Percentiles rank a stretch among this genome's conserved stretches.
Evolutionary conservation across 2,888 invertebrate species (phyloP).

Genomic region (Phortica okadai): DNA sequence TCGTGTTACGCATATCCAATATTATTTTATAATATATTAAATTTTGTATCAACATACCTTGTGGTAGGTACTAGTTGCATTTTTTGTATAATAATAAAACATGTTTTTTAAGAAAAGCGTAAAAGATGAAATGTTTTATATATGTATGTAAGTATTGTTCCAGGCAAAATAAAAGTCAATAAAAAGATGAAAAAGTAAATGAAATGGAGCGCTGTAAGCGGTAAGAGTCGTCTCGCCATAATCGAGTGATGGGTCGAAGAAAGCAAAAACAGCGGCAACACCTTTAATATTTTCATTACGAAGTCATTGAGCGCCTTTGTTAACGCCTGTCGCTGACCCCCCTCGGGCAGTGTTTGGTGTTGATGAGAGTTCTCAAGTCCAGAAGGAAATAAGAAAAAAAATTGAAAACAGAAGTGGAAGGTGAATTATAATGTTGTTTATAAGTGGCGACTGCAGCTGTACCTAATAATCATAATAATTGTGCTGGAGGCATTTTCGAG

Average conservation of each 20-base stretch:
- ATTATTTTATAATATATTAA: too few relatives aligned
- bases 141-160: slow-evolving; percentile 44
- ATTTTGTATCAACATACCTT: too few relatives aligned
- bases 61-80: too few relatives aligned
- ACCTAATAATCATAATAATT: slow-evolving; percentile 71
- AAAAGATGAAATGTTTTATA: too few relatives aligned
- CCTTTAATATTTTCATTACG: slow-evolving; percentile 75
- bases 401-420: slow-evolving; percentile 40
- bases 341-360: slow-evolving; percentile 54
- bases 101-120: slow-evolving; percentile 42
- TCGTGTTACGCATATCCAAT: too few relatives aligned
- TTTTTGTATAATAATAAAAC: too few relatives aligned
- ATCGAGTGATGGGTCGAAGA: slow-evolving; percentile 43
- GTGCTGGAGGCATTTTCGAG: slow-evolving; percentile 62
- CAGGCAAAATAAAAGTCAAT: slow-evolving; percentile 33
- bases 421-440: slow-evolving; percentile 70
- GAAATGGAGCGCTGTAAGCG: slow-evolving; percentile 43
- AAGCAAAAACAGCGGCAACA: slow-evolving; percentile 56
- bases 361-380: slow-evolving; percentile 53
- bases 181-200: slow-evolving; percentile 34
- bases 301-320: slow-evolving; percentile 71
- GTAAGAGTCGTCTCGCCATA: slow-evolving; percentile 28
- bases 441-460: slow-evolving; percentile 69
- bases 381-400: slow-evolving; percentile 33
- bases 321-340: slow-evolving; percentile 63